Evolutionary conservation across 37 sponge, comb jelly and placozoan genomes (phyloP).

Genomic region (Spongilla lacustris): DNA sequence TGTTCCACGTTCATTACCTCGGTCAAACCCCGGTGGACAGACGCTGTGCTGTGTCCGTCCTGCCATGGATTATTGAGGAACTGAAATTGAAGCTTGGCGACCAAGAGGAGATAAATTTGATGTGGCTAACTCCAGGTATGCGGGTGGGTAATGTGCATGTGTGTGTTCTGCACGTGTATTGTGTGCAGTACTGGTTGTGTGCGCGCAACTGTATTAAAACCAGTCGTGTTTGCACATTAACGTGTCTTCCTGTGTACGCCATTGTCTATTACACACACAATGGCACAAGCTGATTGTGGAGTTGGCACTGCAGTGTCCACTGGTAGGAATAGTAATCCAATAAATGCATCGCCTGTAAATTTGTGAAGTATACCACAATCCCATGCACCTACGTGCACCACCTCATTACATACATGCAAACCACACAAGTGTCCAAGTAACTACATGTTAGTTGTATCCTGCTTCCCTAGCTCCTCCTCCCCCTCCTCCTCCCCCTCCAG

Average conservation of each 20-base stretch:
- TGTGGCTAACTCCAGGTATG: constrained; percentile 72
- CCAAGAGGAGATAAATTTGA: constrained; percentile 30
- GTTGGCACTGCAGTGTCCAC: background rate
- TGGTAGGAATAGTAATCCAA: background rate
- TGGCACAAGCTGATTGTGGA: background rate
- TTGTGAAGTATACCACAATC: no score
- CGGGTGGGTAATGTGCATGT: background rate
- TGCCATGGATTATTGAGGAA: constrained; percentile 84
- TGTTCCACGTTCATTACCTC: constrained; percentile 71
- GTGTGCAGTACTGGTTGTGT: background rate
- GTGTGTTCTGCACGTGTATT: background rate
- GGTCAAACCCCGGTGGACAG: constrained; percentile 50
- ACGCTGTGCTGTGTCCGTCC: constrained; percentile 39
- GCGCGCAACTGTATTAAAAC: background rate
- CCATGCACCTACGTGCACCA: no score
- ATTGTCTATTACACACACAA: background rate
- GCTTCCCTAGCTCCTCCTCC: no score
- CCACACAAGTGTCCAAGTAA: no score
- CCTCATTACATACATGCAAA: no score
- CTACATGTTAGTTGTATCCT: no score
- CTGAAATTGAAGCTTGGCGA: constrained; percentile 39
- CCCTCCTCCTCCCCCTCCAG: no score
- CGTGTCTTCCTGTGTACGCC: background rate
- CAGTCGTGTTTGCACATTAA: background rate
- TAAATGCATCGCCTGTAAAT: background rate